Conservation (phyloP, 2,888 invertebrate species). For the Pyrochroa serraticornis region DNA sequence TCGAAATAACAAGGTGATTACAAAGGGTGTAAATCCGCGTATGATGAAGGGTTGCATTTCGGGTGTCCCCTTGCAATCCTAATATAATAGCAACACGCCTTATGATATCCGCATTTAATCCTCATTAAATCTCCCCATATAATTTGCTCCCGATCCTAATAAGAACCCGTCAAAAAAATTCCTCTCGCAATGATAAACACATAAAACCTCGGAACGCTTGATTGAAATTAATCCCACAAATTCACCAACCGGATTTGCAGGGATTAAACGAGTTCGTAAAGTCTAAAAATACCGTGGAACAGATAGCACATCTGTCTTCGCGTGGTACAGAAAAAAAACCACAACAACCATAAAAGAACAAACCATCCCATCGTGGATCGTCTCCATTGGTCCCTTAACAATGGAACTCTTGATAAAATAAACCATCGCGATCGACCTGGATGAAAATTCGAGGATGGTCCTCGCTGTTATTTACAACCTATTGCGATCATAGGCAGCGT, state of each 20-base stretch:
- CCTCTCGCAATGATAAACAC: conserved; percentile 23
- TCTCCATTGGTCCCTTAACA: conserved; percentile 38
- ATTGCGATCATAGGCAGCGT: conserved; percentile 18
- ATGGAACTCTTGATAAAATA: conserved; percentile 30
- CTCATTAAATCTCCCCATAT: conserved; percentile 27
- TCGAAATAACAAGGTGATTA: no score
- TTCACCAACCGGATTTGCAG: conserved; percentile 27
- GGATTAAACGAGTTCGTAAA: conserved; percentile 16
- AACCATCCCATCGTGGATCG: conserved; percentile 9
- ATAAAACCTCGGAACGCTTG: conserved; percentile 6
- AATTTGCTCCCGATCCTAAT: conserved; percentile 21
- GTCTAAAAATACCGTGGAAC: conserved; percentile 15
- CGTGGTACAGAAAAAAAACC: conserved; percentile 2
- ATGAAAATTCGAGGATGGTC: conserved; percentile 25
- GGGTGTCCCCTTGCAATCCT: not conserved
- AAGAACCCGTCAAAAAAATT: conserved; percentile 25
- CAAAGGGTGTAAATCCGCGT: no score
- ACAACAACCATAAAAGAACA: conserved; percentile 23
- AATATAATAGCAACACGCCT: not conserved
- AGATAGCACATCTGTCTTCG: conserved; percentile 21
- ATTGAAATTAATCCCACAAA: conserved; percentile 17
- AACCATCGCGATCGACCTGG: conserved; percentile 13
- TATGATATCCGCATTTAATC: conserved; percentile 16
- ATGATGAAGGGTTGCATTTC: not conserved
- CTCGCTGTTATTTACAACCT: conserved; percentile 11